A percentile compares a stretch with the other conserved stretches of the same genome.
Conservation (phyloP, 2,888 invertebrate species). For the Bruchidius siliquastri region DNA sequence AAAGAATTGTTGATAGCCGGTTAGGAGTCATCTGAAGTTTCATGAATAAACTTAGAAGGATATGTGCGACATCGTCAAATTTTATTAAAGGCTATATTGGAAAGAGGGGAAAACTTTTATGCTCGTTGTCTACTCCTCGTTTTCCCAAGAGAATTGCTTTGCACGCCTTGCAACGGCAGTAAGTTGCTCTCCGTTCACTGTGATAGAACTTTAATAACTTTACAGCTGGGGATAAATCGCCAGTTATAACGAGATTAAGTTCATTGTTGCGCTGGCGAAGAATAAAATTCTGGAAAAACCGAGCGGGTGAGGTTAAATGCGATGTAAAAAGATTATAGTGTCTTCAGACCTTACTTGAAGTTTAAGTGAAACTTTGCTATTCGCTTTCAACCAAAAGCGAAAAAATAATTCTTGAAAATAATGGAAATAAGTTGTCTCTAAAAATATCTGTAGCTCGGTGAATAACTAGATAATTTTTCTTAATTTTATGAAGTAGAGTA, state of each 20-base stretch:
- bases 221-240: neutral
- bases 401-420: neutral
- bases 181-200: neutral
- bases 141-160: neutral
- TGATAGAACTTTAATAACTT: neutral
- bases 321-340: neutral
- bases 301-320: neutral
- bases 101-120: slow-evolving; percentile 8
- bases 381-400: neutral
- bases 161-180: neutral
- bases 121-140: neutral
- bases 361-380: neutral
- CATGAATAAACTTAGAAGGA: slow-evolving; percentile 21
- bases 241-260: neutral
- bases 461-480: no score
- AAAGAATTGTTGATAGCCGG: slow-evolving; percentile 12
- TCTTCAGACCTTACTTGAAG: neutral
- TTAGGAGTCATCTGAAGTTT: slow-evolving; percentile 19
- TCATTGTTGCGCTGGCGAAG: neutral
- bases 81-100: slow-evolving; percentile 21
- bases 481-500: no score
- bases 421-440: no score
- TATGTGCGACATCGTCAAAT: slow-evolving; percentile 23
- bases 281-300: neutral
- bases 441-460: no score